A percentile compares a stretch with the other conserved stretches of the same genome.
These are phyloP conservation scores for Pseudochaenichthys georgianus DNA, from an alignment of 2,797 vertebrate species.

Conservation along the genomic window DNA sequence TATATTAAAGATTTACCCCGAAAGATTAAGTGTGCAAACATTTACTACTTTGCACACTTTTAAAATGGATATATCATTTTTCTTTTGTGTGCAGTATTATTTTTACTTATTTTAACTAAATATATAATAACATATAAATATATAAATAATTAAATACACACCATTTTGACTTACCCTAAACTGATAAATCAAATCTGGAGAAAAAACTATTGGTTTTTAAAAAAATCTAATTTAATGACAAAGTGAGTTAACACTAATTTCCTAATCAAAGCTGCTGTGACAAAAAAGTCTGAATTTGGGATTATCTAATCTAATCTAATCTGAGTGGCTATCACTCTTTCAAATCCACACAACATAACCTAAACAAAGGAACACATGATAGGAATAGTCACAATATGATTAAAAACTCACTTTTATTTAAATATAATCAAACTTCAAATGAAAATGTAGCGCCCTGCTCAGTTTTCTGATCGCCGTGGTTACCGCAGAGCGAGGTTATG, in stretches of 20 bases:
- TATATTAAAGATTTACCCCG: background rate
- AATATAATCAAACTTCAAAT: background rate
- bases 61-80: too few species aligned
- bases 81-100: too few species aligned
- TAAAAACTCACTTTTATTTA: background rate
- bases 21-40: too few species aligned
- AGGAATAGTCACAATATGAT: background rate
- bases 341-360: background rate
- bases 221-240: background rate
- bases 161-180: background rate
- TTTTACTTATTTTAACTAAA: too few species aligned
- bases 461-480: constrained; percentile 25
- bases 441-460: background rate
- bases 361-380: background rate
- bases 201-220: background rate
- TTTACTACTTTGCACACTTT: too few species aligned
- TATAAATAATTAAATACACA: too few species aligned
- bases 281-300: too few species aligned
- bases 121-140: too few species aligned
- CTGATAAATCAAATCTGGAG: background rate
- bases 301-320: too few species aligned
- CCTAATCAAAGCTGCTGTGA: too few species aligned
- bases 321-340: too few species aligned
- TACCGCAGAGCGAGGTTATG: constrained; percentile 48
- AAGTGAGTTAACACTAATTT: background rate